These are phyloP conservation scores for Phasianus colchicus DNA, from an alignment of 2,113 vertebrate species.

Conservation along the genomic window DNA sequence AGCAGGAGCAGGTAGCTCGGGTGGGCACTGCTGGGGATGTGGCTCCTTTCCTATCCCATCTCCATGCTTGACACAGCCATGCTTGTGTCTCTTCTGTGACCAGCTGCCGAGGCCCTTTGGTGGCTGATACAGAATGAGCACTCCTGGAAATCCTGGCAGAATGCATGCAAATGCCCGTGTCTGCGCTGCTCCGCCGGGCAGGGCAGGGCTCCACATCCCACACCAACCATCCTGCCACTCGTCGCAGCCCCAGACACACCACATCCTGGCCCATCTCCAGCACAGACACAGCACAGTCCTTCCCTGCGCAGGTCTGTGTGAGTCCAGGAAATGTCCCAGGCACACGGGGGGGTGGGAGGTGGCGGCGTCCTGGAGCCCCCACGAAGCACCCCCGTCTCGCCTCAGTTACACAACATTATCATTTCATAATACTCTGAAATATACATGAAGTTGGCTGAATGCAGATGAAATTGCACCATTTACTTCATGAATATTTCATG, in stretches of 20 bases:
- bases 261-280: background rate
- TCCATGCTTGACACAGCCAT: background rate
- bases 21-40: fast-evolving
- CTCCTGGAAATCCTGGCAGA: background rate
- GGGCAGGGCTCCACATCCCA: background rate
- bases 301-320: background rate
- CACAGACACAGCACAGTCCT: fast-evolving
- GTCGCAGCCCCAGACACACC: background rate
- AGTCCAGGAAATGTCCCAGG: background rate
- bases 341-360: background rate
- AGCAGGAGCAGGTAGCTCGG: background rate
- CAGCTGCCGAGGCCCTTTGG: background rate
- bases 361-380: background rate
- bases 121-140: fast-evolving
- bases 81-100: fast-evolving
- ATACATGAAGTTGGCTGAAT: conserved; percentile 85
- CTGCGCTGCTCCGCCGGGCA: background rate
- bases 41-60: background rate
- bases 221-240: background rate
- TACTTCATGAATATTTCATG: conserved; percentile 86
- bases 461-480: conserved; percentile 86
- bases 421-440: conserved; percentile 83
- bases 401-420: conserved; percentile 76
- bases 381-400: conserved; percentile 22
- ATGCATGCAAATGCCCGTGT: background rate